Base-by-base conservation (phyloP, 2,797 vertebrate genomes). In the Luscinia luscinia region DNA sequence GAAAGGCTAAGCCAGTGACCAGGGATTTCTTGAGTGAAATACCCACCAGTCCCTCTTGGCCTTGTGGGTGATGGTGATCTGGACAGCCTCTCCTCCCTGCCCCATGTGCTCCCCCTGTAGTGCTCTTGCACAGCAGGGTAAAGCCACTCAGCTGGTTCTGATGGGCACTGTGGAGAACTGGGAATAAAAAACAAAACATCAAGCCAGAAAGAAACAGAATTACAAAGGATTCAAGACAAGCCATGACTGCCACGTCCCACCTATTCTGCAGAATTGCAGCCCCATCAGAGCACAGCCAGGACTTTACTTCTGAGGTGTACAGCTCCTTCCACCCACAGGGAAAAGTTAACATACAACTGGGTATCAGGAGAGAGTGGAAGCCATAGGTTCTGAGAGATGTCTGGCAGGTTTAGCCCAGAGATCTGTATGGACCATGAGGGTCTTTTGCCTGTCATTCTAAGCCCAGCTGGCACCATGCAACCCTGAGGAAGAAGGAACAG, bases 41-140 rank as follows among this genome's bases (percentile, higher is more conserved):
- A 97, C 98, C 85, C 91, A 99, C 99, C 98, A 98, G 94, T 96
- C 97, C 43, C 97, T 98, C 97, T 97, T 98, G 58, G 98, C 98
- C 82, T 96, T 98, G 93, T 99, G 98, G 49, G 98, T 95, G 36
- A 99, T 96, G 82, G 98, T 98, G 89, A 99, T 98, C 19, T 85
- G 77, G 68, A 99, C 94, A 0, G 97, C 89, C 32, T 99, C 98
- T 66, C 99, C 99, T 59, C 99, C 99, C 51, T 87, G 95, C 5
- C 94, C 85, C 97, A 98, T 84, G 94, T 51, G 97, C 91, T 99
- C 97, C 51, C 51, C 98, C 98, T 0, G 84, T 61, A 0, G 97
- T 86, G 84, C 99, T 98, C 79, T 98, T 97, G 92, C 98, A 99
- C 69, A 98, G 92, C 93, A 99, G 94, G 30, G 97, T 98, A 97